phyloP scores from a whole-genome alignment of 2,113 vertebrate genomes.

The Anarrhichthys ocellatus region DNA sequence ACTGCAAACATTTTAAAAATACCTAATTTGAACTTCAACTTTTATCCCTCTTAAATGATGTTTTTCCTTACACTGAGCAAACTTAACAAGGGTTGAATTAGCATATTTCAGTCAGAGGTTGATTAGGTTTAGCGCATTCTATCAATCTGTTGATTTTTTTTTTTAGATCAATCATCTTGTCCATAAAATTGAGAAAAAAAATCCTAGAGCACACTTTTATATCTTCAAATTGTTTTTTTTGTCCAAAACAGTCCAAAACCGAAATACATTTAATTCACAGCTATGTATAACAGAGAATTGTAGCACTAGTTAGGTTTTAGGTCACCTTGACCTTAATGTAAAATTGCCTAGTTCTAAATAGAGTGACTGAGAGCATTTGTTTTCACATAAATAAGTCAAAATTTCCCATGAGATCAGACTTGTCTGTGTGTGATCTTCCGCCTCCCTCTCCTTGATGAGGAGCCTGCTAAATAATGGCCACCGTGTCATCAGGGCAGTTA shows the following conservation, averaged over 20 bases:
- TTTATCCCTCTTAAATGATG: too few species aligned
- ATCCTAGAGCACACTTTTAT: background rate
- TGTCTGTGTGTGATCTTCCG: background rate
- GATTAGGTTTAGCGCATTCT: background rate
- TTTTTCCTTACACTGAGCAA: too few species aligned
- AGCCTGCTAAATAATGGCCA: conserved; percentile 28
- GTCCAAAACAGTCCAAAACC: too few species aligned
- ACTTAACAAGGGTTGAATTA: background rate
- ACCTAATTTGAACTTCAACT: too few species aligned
- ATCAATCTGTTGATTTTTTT: background rate
- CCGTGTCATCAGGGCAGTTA: conserved; percentile 19
- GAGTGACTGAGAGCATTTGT: background rate
- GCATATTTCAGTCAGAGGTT: background rate
- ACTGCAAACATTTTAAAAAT: background rate
- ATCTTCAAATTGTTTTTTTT: background rate
- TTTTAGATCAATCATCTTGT: background rate
- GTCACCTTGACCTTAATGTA: background rate
- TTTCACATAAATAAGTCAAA: background rate
- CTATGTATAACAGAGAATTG: too few species aligned
- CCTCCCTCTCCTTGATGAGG: conserved; percentile 3
- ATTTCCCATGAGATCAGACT: conserved; percentile 7
- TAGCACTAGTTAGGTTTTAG: too few species aligned
- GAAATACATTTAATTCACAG: background rate
- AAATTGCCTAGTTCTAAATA: background rate
- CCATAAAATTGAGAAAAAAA: background rate